phyloP scores from a whole-genome alignment of 1,140 invertebrate species.

The Saccostrea cuccullata region DNA sequence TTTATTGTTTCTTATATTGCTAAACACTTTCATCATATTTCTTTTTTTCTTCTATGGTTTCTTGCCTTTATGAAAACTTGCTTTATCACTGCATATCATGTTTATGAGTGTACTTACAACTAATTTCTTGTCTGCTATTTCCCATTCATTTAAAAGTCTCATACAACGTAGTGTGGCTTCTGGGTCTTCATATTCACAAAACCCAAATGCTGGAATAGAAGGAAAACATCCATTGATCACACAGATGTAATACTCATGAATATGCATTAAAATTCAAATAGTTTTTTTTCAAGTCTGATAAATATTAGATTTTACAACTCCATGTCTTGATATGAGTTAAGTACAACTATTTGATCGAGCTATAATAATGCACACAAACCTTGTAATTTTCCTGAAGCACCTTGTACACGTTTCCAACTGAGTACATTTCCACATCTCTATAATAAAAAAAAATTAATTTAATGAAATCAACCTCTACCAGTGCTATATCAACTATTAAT shows the following conservation, averaged over 20 bases:
- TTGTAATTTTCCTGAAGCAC: constrained; percentile 84
- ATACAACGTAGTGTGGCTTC: constrained; percentile 97
- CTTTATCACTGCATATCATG: too few species aligned
- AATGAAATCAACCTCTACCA: not conserved
- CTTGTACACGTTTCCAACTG: constrained; percentile 98
- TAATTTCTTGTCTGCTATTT: constrained; percentile 94
- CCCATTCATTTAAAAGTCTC: constrained; percentile 94
- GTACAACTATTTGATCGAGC: not conserved
- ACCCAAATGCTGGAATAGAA: constrained; percentile 91
- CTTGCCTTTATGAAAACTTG: too few species aligned
- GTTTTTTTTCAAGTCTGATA: not conserved
- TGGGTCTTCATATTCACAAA: constrained; percentile 97
- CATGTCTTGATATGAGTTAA: not conserved
- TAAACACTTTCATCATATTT: not conserved
- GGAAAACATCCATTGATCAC: not conserved
- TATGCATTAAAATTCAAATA: not conserved
- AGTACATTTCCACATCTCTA: constrained; percentile 91
- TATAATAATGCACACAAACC: constrained; percentile 65
- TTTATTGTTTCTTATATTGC: not conserved
- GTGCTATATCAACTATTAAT: not conserved
- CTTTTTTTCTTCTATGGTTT: not conserved
- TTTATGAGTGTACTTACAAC: constrained; percentile 81
- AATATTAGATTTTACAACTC: not conserved
- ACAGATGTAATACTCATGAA: not conserved
- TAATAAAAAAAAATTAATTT: constrained; percentile 50